phyloP scores from a whole-genome alignment of 2,888 invertebrate species.

The Drosophila fungiperda region DNA sequence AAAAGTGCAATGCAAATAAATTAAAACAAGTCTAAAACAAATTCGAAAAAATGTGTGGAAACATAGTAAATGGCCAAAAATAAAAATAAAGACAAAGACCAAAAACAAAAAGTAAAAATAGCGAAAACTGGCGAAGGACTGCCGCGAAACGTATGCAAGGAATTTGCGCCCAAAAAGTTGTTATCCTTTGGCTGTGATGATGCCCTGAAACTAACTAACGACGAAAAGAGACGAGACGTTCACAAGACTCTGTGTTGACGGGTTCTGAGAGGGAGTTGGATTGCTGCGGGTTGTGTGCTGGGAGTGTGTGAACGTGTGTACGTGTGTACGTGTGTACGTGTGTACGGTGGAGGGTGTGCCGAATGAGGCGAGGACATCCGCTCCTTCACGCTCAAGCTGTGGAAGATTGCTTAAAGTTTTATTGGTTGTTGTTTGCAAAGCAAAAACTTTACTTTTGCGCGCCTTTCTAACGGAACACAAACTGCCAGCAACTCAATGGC shows the following conservation, averaged over 20 bases:
- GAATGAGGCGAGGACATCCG: constrained; percentile 43
- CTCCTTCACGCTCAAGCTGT: constrained; percentile 69
- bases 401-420: constrained; percentile 82
- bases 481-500: constrained; percentile 56
- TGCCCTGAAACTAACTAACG: constrained; percentile 34
- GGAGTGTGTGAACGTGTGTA: neutral
- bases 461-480: constrained; percentile 67
- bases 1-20: constrained; percentile 57
- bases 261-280: neutral
- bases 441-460: constrained; percentile 77
- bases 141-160: constrained; percentile 66
- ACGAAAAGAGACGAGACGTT: constrained; percentile 9
- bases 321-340: neutral
- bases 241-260: neutral
- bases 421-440: constrained; percentile 80
- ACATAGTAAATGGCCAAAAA: constrained; percentile 5
- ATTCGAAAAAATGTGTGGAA: constrained; percentile 19
- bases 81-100: constrained; percentile 8
- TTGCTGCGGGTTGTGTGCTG: neutral
- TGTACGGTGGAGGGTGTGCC: neutral
- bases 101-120: constrained; percentile 5
- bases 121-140: neutral
- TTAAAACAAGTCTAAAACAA: constrained; percentile 57
- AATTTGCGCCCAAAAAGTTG: constrained; percentile 55
- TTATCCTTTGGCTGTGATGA: constrained; percentile 45